Base-by-base conservation (phyloP, 2,113 vertebrate genomes). In the Rhinichthys klamathensis region DNA sequence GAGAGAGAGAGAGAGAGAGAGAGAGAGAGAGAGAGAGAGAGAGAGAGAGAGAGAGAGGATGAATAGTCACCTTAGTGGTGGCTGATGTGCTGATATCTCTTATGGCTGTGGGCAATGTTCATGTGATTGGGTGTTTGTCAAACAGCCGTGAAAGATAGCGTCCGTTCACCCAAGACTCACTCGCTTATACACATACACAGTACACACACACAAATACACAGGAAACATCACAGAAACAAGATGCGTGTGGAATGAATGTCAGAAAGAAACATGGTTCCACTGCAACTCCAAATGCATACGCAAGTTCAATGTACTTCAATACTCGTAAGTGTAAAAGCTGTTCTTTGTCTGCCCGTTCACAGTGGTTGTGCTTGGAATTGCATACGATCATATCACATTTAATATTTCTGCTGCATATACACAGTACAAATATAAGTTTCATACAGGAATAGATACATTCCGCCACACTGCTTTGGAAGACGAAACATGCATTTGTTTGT, bases 51-150 rank as follows among this genome's bases (percentile, higher is more conserved):
- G 60, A 35, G 63, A 32, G 16, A 25, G 18, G 44, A 41, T 82
- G 80, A 82, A 82, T 82, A 72, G 80, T 82, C 49, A 56, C 30
- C 65, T 72, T 70, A 58, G 65, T 82, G 80, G 61, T n/a, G 63
- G 61, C 58, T 80, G 60, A 80, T 67, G 38, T 82, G 16, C 65
- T 70, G 63, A 82, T 69, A 82, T 69, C 61, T 49, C 46, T 51
- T 16, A 49, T 82, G 25, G 78, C 80, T 82, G 25, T 82, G 44
- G 80, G 80, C 60, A 82, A 49, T 35, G 84, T 60, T 85, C 84
- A 85, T 73, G 84, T 85, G 84, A 85, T 81, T 60, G 76, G 76
- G 56, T 63, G 73, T 75, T 76, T 65, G 83, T 35, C 32, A 74
- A n/a, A 80, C 21, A 67, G 32, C 23, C 51, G 41, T 67, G 80